These are phyloP conservation scores for Dasysyrphus albostriatus DNA, from an alignment of 2,888 invertebrate species.

Conservation along the genomic window DNA sequence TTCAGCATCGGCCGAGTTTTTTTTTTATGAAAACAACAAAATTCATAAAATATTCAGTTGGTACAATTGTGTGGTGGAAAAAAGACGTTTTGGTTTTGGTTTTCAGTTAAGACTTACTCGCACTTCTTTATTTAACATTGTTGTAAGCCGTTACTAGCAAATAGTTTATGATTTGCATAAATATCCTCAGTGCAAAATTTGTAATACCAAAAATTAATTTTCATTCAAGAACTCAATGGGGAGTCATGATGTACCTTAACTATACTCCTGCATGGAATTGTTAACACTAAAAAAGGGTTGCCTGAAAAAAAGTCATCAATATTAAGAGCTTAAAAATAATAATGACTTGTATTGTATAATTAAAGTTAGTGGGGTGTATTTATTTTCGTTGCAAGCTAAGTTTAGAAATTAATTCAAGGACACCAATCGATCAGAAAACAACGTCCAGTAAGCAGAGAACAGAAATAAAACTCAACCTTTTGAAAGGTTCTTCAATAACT, in stretches of 20 bases:
- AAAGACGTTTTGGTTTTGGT: neutral
- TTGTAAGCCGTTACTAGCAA: constrained; percentile 54
- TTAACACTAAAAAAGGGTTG: neutral
- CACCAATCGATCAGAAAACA: too few relatives aligned
- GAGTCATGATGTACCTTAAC: constrained; percentile 27
- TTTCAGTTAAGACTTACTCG: neutral
- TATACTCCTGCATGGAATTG: neutral
- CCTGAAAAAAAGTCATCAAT: neutral
- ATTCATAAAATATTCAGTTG: constrained; percentile 43
- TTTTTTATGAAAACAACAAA: constrained; percentile 48
- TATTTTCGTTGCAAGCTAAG: too few relatives aligned
- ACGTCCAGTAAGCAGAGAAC: too few relatives aligned
- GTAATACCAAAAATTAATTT: constrained; percentile 21
- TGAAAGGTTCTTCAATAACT: too few relatives aligned
- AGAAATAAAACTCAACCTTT: too few relatives aligned
- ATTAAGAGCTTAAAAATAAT: neutral
- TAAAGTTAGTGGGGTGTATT: too few relatives aligned
- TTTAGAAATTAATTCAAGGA: too few relatives aligned
- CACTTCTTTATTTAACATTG: neutral
- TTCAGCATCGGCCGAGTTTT: constrained; percentile 1
- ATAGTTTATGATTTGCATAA: constrained; percentile 53
- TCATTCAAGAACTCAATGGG: constrained; percentile 35
- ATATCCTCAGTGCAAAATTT: constrained; percentile 49
- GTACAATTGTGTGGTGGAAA: neutral
- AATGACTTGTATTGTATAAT: neutral